phyloP scores from a whole-genome alignment of 2,888 invertebrate genomes.

The Spodoptera exigua region DNA sequence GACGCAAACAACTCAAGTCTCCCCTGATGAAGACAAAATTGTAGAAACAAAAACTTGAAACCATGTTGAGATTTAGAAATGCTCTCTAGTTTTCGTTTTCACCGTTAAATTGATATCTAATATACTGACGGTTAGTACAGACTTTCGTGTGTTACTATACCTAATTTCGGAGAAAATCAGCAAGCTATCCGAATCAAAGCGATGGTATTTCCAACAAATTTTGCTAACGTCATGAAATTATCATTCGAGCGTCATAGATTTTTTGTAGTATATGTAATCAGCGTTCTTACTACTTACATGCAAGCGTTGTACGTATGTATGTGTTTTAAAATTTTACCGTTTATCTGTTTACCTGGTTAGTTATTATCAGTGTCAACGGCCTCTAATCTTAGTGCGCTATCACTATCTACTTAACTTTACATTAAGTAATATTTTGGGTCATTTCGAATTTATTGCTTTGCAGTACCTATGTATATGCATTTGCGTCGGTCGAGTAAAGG shows the following conservation, averaged over 20 bases:
- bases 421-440: conserved; percentile 75
- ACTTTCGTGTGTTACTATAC: not conserved
- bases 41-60: no score
- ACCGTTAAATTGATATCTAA: no score
- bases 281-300: conserved; percentile 22
- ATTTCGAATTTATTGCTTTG: conserved; percentile 62
- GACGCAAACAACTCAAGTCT: no score
- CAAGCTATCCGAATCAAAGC: no score
- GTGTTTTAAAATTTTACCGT: conserved; percentile 54
- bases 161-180: not conserved
- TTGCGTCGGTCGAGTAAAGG: conserved; percentile 1
- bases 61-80: no score
- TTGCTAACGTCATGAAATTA: conserved; percentile 3
- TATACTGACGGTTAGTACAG: no score
- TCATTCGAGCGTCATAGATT: conserved; percentile 9
- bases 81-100: no score
- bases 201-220: conserved; percentile 23
- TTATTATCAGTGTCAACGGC: conserved; percentile 82
- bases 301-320: conserved; percentile 17
- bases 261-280: conserved; percentile 31
- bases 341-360: conserved; percentile 73
- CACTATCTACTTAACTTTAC: conserved; percentile 69
- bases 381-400: conserved; percentile 73
- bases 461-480: conserved; percentile 10
- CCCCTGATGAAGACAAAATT: no score